Evolutionary conservation across 2,888 invertebrate species (phyloP).

Genomic region (Troilus luridus): DNA sequence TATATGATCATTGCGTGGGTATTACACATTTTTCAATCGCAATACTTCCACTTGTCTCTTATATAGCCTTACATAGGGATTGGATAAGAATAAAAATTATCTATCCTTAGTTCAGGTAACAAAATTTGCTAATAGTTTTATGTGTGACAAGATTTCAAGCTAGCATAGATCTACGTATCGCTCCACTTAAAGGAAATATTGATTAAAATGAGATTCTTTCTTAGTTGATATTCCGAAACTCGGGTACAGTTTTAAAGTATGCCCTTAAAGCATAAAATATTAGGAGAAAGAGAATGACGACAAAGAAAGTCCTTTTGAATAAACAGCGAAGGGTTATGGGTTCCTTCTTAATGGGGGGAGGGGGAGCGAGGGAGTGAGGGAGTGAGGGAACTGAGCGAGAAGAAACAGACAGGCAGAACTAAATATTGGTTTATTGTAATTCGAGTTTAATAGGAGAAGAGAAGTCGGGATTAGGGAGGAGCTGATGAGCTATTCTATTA

Average conservation of each 20-base stretch:
- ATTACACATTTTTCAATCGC: no score
- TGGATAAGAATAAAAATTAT: no score
- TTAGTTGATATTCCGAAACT: no score
- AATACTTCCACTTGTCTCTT: no score
- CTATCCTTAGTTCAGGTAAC: no score
- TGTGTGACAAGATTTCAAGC: no score
- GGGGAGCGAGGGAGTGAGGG: background rate
- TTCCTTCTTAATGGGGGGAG: background rate
- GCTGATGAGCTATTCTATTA: constrained; percentile 36
- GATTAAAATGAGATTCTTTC: no score
- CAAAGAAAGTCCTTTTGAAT: background rate
- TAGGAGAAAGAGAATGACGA: background rate
- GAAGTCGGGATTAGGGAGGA: constrained; percentile 47
- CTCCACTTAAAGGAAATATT: no score
- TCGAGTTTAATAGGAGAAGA: constrained; percentile 57
- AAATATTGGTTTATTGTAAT: constrained; percentile 61
- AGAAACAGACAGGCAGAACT: background rate
- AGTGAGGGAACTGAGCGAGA: background rate
- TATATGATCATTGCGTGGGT: no score
- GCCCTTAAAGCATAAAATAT: background rate
- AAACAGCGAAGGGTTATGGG: constrained; percentile 44
- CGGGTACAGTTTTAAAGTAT: background rate
- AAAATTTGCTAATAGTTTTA: no score
- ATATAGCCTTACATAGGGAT: no score
- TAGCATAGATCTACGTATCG: no score